Evolutionary conservation across 2,113 vertebrate species (phyloP), one percentile per base, ranked within the genome.

Genomic region (Paradoxurus hermaphroditus): DNA sequence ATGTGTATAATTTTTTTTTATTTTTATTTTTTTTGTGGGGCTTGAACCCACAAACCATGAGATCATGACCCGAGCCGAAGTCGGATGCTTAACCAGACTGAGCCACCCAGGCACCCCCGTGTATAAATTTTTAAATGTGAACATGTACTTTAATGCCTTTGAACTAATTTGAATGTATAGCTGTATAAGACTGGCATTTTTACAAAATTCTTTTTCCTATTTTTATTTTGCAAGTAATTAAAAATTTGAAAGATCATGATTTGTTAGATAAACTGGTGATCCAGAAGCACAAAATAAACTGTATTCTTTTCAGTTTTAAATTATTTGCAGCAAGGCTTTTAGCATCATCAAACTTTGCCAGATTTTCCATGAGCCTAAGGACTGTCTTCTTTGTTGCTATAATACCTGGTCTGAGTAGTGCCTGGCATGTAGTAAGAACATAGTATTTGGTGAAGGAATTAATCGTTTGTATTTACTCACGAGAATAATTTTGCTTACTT

Each of bases 141-240:
- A 39, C 39, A 12, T 97, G 51, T 84, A 83, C 70, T 62, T 78
- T 92, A 86, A 1, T 53, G 4, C 39, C 36, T 63, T 92, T 90
- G 73, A 82, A 75, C 72, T 87, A 70, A 94, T 93, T 86, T 94
- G 27, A 83, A 87, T 77, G 15, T 86, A 49, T 53, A 68, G 39
- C 29, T 95, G 5, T 70, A 78, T 39, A 84, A 85, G 65, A 82
- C 29, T 93, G 56, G 4, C 23, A 79, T 90, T 84, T 94, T 87
- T 8, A 59, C n/a, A 88, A 85, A 92, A 82, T 11, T 27, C 12
- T 72, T 88, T 95, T 90, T 86, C 23, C 59, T 21, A 16, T 75
- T 92, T 94, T 93, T 88, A 91, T 88, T 91, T 94, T 92, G 14
- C 16, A 89, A 88, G 19, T 92, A 82, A 94, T 93, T 85, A 67